These are phyloP conservation scores for Collichthys lucidus DNA, from an alignment of 2,113 vertebrate genomes.

Conservation along the genomic window DNA sequence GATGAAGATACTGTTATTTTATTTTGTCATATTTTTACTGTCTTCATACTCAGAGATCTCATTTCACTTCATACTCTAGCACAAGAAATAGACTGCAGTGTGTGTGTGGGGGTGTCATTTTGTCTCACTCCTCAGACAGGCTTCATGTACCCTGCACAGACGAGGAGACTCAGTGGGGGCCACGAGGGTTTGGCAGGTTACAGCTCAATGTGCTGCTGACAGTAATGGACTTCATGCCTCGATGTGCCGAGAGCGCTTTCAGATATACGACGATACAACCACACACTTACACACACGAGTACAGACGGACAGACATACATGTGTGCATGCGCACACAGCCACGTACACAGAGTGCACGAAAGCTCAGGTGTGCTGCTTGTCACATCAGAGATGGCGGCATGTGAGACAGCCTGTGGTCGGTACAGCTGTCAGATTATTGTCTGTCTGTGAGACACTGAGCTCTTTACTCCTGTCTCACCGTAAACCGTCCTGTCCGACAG, in stretches of 20 bases:
- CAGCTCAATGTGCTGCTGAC: constrained; percentile 40
- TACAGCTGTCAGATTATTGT: constrained; percentile 49
- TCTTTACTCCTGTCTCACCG: constrained; percentile 34
- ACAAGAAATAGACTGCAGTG: not conserved
- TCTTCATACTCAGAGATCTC: not conserved
- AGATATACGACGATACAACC: not conserved
- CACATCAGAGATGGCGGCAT: constrained; percentile 27
- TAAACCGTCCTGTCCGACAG: constrained; percentile 29
- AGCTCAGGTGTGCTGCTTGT: constrained; percentile 38
- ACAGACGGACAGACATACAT: not conserved
- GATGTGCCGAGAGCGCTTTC: constrained; percentile 14
- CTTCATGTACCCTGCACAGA: constrained; percentile 7
- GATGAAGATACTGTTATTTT: constrained; percentile 1
- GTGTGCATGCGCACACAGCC: not conserved
- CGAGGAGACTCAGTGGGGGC: constrained; percentile 18
- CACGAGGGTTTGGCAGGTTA: constrained; percentile 47
- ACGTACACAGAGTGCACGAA: not conserved
- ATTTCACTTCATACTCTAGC: not conserved
- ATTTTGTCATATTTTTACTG: not conserved
- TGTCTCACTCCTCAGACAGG: constrained; percentile 14
- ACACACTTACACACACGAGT: not conserved
- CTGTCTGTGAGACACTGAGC: constrained; percentile 27
- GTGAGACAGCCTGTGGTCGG: constrained; percentile 25
- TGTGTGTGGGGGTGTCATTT: constrained; percentile 14
- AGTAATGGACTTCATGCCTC: constrained; percentile 47